Base-by-base conservation (phyloP, 2,888 invertebrate genomes). In the Helleia helle region DNA sequence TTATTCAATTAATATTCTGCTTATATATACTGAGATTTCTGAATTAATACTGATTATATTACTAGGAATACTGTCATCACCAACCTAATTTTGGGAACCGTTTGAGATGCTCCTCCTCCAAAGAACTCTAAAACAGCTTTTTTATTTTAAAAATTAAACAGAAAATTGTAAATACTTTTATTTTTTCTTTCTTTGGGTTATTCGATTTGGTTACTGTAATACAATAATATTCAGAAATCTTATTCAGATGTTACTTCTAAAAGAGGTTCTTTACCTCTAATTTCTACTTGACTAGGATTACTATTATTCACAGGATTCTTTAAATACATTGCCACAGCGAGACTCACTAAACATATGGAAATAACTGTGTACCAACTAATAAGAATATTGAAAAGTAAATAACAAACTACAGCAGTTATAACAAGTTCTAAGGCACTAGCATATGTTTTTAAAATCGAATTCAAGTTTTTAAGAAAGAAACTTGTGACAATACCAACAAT, bases 401-500 rank as follows among this genome's bases (percentile, higher is more conserved):
- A 95, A 57, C 95, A 94, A 0, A 96, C 86, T 8, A 97, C 81
- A 0, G 97, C 97, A 0, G 97, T 97, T 58, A 97, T 93, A 40
- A 96, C 86, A 22, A 97, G 75, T 65, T 97, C 97, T 55, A 97
- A 80, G 8, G 96, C 97, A 76, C 96, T 95, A 1, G 97, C 97
- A 74, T 97, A 97, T 0, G 96, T 96, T 83, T 98, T 97, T 40
- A 97, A 81, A 60, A 98, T 97, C 0, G 97, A 97, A 71, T 97
- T 97, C 57, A 97, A 87, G 56, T 93, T 94, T 69, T 95, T 94
- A 14, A 98, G 81, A 65, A 97, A 97, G 70, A 97, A 93, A 71
- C 95, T 95, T 0, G 97, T 97, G 0, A 95, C 93, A 55, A 98
- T 95, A 18, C 97, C 97, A 29, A 96, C 93, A 0, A 93, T 89